A percentile compares a stretch with the other conserved stretches of the same genome.
Conservation (phyloP, 2,113 vertebrate species). For the Prionailurus bengalensis region DNA sequence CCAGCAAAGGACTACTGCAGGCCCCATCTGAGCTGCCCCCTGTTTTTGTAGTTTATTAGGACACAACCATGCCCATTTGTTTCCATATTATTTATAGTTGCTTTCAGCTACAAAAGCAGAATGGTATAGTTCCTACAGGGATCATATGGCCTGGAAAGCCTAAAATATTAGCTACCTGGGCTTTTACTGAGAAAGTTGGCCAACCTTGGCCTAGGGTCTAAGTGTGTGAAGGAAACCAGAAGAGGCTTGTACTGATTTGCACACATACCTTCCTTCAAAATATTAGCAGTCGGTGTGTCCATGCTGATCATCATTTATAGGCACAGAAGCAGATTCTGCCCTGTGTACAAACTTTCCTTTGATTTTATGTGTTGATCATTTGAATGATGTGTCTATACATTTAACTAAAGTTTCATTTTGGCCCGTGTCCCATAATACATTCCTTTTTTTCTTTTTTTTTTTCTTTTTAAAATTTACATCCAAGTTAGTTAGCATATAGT, state of each 20-base stretch:
- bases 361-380: not conserved
- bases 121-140: not conserved
- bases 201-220: not conserved
- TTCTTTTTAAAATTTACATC: too few relatives aligned
- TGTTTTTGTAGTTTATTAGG: not conserved
- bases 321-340: not conserved
- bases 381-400: not conserved
- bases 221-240: not conserved
- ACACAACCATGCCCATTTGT: not conserved
- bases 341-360: not conserved
- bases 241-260: not conserved
- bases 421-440: not conserved
- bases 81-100: not conserved
- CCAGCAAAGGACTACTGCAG: not conserved
- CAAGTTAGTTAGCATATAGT: too few relatives aligned
- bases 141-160: not conserved
- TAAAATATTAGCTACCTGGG: not conserved
- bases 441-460: not conserved
- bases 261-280: not conserved
- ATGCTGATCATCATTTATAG: not conserved
- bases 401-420: constrained; percentile 13
- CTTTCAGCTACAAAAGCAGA: not conserved
- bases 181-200: not conserved
- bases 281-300: not conserved
- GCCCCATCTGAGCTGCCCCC: not conserved